Evolutionary conservation across 2,888 invertebrate species (phyloP).

Genomic region (Agonopterix heracliana): DNA sequence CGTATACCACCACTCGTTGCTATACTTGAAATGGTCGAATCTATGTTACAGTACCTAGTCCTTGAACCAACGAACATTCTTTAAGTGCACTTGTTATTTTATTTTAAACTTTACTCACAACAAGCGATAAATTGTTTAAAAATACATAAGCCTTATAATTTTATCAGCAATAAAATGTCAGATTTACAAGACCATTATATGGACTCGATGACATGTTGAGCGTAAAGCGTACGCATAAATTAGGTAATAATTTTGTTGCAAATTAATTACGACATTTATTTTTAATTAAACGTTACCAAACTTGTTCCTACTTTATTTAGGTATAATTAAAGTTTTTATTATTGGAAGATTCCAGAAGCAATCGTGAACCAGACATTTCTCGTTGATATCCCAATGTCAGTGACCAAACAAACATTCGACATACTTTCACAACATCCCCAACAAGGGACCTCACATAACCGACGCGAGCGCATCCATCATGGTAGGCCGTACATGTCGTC

Average conservation of each 20-base stretch:
- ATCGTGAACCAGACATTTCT: neutral
- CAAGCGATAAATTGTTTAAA: conserved; percentile 24
- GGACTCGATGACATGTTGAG: conserved; percentile 32
- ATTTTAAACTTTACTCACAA: conserved; percentile 9
- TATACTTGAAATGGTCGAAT: neutral
- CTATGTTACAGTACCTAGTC: neutral
- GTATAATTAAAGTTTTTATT: neutral
- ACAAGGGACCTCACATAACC: conserved; percentile 23
- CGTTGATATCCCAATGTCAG: neutral
- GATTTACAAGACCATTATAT: conserved; percentile 47
- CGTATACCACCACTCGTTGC: conserved; percentile 9
- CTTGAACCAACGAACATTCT: neutral
- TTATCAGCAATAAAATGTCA: conserved; percentile 42
- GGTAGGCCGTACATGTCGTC: conserved; percentile 56
- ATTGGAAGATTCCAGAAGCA: neutral
- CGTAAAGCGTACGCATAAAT: conserved; percentile 43
- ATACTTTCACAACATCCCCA: conserved; percentile 15
- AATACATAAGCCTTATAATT: conserved; percentile 33
- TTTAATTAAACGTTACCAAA: conserved; percentile 10
- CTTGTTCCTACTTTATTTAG: neutral
- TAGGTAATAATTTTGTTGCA: conserved; percentile 41
- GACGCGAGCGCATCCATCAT: conserved; percentile 65
- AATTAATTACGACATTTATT: conserved; percentile 46
- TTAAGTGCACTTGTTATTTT: neutral
- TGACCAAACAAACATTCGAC: conserved; percentile 11